phyloP scores from a whole-genome alignment of 2,113 vertebrate species.

The Vanacampus margaritifer region DNA sequence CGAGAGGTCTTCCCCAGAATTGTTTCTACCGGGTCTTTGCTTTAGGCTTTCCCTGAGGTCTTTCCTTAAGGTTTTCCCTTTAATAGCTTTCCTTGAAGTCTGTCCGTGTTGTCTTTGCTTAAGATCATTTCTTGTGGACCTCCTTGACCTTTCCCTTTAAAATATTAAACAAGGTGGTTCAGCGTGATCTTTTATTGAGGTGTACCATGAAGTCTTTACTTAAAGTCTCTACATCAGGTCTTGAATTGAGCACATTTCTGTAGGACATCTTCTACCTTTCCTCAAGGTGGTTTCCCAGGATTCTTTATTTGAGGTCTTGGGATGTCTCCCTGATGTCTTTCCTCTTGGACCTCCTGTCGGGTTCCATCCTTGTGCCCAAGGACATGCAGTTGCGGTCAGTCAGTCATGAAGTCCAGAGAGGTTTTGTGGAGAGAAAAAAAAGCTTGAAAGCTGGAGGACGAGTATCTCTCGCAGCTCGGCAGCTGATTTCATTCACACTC shows the following conservation, averaged over 20 bases:
- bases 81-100: background rate
- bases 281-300: background rate
- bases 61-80: background rate
- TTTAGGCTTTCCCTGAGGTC: background rate
- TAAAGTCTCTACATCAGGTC: too few relatives aligned
- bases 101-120: background rate
- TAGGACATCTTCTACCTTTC: background rate
- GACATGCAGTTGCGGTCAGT: background rate
- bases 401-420: background rate
- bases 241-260: background rate
- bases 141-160: too few relatives aligned
- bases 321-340: background rate
- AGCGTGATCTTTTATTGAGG: too few relatives aligned
- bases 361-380: background rate
- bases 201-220: too few relatives aligned
- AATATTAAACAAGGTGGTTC: too few relatives aligned
- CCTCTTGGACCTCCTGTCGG: background rate
- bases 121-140: too few relatives aligned
- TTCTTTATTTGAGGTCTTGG: background rate
- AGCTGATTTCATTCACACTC: slow-evolving; percentile 56
- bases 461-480: slow-evolving; percentile 21
- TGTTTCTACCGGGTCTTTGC: background rate
- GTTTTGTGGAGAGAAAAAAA: background rate
- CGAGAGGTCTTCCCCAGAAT: background rate
- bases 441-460: background rate